Conservation (phyloP, 1,140 invertebrate species). For the Hypothenemus hampei region DNA sequence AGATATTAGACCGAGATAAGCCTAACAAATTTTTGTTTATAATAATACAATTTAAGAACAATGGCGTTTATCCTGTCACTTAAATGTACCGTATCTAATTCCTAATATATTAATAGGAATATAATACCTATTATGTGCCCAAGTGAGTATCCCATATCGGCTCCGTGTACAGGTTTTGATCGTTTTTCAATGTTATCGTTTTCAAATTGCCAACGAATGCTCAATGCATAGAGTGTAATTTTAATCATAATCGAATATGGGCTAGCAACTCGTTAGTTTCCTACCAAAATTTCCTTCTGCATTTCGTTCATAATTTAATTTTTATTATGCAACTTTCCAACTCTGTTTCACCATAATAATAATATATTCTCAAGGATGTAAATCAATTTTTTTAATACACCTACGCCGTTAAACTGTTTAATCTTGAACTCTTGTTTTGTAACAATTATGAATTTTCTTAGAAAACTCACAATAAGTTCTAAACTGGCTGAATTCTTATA, state of each 20-base stretch:
- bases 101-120: constrained; percentile 25
- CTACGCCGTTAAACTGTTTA: too few species aligned
- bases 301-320: too few species aligned
- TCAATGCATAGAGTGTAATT: background rate
- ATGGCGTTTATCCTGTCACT: constrained; percentile 29
- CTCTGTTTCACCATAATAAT: too few species aligned
- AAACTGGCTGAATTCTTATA: constrained; percentile 3
- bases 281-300: too few species aligned
- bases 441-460: background rate
- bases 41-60: constrained; percentile 29
- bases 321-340: too few species aligned
- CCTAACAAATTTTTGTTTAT: constrained; percentile 22
- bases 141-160: constrained; percentile 19
- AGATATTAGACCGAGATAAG: constrained; percentile 23
- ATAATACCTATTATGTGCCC: constrained; percentile 25
- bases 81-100: constrained; percentile 28
- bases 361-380: too few species aligned
- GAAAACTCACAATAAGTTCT: constrained; percentile 12
- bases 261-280: too few species aligned
- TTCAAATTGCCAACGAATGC: background rate
- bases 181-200: background rate
- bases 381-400: too few species aligned
- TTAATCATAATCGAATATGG: too few species aligned
- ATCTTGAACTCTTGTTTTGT: background rate
- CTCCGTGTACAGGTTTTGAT: constrained; percentile 1